Percentiles rank a stretch among this genome's conserved stretches.
These are phyloP conservation scores for Laothoe populi DNA, from an alignment of 2,888 invertebrate genomes.

Conservation along the genomic window DNA sequence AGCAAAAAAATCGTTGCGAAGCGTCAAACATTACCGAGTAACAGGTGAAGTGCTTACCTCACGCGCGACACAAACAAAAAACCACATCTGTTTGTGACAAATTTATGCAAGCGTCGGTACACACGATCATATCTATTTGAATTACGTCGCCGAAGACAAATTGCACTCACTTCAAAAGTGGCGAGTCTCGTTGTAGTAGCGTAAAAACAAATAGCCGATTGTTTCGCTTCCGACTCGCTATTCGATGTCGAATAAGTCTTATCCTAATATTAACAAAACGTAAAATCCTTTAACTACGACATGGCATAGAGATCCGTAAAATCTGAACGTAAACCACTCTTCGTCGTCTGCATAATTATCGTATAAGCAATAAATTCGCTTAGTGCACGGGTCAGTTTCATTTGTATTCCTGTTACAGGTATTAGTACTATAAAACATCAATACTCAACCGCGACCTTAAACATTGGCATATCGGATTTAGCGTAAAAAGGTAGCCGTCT, in stretches of 20 bases:
- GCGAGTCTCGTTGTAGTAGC: slow-evolving; percentile 62
- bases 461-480: slow-evolving; percentile 41
- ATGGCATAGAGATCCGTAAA: slow-evolving; percentile 69
- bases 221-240: slow-evolving; percentile 55
- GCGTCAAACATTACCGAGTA: slow-evolving; percentile 66
- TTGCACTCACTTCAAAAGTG: slow-evolving; percentile 78
- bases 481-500: slow-evolving; percentile 48
- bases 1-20: slow-evolving; percentile 65
- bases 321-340: slow-evolving; percentile 64
- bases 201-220: slow-evolving; percentile 71
- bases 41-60: slow-evolving; percentile 77
- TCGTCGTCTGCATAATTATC: slow-evolving; percentile 79
- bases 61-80: slow-evolving; percentile 67
- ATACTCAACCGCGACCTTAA: slow-evolving; percentile 33
- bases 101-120: slow-evolving; percentile 72
- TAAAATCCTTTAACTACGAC: slow-evolving; percentile 59
- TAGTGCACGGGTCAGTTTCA: slow-evolving; percentile 52
- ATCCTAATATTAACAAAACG: slow-evolving; percentile 60
- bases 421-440: slow-evolving; percentile 37
- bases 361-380: slow-evolving; percentile 74
- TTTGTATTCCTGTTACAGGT: slow-evolving; percentile 47
- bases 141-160: slow-evolving; percentile 78
- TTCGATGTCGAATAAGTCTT: slow-evolving; percentile 53
- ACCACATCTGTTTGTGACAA: slow-evolving; percentile 72
- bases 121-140: slow-evolving; percentile 81